Base-by-base conservation (phyloP, 2,113 vertebrate species). In the Grammomys dolichurus region DNA sequence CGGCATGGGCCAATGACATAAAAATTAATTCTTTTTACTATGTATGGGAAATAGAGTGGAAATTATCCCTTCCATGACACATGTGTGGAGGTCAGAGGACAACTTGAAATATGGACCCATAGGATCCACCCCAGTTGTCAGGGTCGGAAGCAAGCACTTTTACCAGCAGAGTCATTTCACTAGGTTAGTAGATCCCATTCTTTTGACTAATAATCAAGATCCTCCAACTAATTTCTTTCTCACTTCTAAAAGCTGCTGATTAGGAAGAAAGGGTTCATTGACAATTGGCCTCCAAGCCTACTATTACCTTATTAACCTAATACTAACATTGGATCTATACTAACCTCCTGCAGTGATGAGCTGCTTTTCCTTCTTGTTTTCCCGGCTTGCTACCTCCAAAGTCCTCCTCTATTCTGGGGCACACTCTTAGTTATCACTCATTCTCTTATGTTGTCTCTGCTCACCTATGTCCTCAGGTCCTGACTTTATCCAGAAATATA, bases 401-500 rank as follows among this genome's bases (percentile, higher is more conserved):
- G 63, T 81, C 40, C 40, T 67, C 70, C 54, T 88, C 77, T 76
- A 48, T 84, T 65, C 89, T 63, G 58, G 90, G 36, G 5, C n/a
- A 92, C 75, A 90, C 10, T 90, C 54, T 67, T 0, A 3, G 31
- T 75, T 80, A 17, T 85, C 24, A 76, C 12, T 28, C 58, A 75
- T 70, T 92, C 72, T 75, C 36, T 75, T 65, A 51, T 9, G 36
- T 81, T 36, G 3, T 24, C 9, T 28, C 67, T 84, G 10, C 14
- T 92, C 20, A 43, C 46, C 48, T 2, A 14, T 89, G 91, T 93
- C 40, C 67, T 76, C 33, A 72, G 33, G 0, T n/a, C 70, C 43
- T 76, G 76, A 90, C 48, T 94, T 92, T 80, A 85, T 11, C 26
- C 6, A 51, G 36, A 92, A 92, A 28, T 70, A 36, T 87, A 75